Base-by-base conservation (phyloP, 2,888 invertebrate species). In the Chrysotoxum bicinctum region DNA sequence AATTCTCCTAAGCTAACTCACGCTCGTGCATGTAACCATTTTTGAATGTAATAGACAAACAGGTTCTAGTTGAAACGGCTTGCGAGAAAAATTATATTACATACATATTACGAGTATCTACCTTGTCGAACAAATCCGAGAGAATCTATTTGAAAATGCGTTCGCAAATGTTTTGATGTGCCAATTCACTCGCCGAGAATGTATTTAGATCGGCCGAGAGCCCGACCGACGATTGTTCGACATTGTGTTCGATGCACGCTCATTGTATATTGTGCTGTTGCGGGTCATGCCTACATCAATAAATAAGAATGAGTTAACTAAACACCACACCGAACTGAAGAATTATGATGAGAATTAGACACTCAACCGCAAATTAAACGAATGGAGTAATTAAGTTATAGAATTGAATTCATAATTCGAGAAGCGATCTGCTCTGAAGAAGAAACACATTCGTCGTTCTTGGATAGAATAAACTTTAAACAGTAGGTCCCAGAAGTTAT, bases 331-430 rank as follows among this genome's bases (percentile, higher is more conserved):
- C 58, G 10, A 52, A 73, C 60, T 73, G 73, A n/a, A 23, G 10
- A 50, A 82, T 50, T 45, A 73, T 73, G n/a, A n/a, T n/a, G n/a
- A n/a, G n/a, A n/a, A 83, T 69, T 78, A 78, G 62, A 78, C 62
- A 74, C 35, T 69, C 79, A 56, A 74, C 79, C 74, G 74, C 74
- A 83, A 83, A 82, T 78, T 78, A 68, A 62, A 69, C 45, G 60
- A 50, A 52, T 69, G 8, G 12, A 26, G 43, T 16, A 43, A 19
- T 48, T 60, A 45, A 40, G 12, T 69, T 64, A 21, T 73, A 48
- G 32, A 52, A 23, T 60, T 16, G 60, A 60, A 60, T 40, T 40
- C 35, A 8, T 12, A 56, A 66, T 64, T 58, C 10, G 26, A 43
- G 52, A 40, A 60, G 23, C 19, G 3, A 1, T 12, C 4, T 12